These are phyloP conservation scores for Muschampia plurimacula DNA, from an alignment of 2,888 invertebrate genomes.

Conservation along the genomic window DNA sequence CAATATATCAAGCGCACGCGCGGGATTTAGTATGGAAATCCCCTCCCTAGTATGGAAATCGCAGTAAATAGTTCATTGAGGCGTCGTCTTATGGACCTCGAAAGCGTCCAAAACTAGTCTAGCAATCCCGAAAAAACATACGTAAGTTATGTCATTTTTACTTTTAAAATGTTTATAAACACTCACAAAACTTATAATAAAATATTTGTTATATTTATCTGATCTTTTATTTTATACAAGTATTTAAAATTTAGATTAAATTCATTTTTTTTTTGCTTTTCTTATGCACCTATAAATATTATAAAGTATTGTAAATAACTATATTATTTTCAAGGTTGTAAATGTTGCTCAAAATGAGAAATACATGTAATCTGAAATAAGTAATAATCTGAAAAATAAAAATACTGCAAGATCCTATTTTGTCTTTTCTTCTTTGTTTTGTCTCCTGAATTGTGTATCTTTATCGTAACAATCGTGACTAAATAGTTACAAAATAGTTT, in stretches of 20 bases:
- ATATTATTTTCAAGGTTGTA: constrained; percentile 30
- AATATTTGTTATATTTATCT: neutral
- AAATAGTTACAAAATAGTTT: too few relatives aligned
- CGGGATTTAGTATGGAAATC: too few relatives aligned
- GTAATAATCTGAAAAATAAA: neutral
- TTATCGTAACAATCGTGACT: too few relatives aligned
- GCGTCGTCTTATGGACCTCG: too few relatives aligned
- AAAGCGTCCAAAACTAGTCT: too few relatives aligned
- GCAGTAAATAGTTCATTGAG: too few relatives aligned
- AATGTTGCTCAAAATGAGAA: constrained; percentile 30
- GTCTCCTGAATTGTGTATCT: too few relatives aligned
- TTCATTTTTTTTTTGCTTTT: neutral
- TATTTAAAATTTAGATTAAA: neutral
- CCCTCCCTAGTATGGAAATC: too few relatives aligned
- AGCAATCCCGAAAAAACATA: too few relatives aligned
- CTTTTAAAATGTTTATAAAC: too few relatives aligned
- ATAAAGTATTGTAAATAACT: neutral
- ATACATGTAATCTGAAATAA: constrained; percentile 9
- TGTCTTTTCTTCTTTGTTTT: neutral
- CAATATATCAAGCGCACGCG: too few relatives aligned
- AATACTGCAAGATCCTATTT: neutral
- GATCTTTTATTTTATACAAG: neutral
- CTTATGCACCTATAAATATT: neutral
- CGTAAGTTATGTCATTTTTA: too few relatives aligned
- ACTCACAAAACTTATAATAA: neutral